phyloP scores from a whole-genome alignment of 2,888 invertebrate genomes.

The Pollenia angustigena region DNA sequence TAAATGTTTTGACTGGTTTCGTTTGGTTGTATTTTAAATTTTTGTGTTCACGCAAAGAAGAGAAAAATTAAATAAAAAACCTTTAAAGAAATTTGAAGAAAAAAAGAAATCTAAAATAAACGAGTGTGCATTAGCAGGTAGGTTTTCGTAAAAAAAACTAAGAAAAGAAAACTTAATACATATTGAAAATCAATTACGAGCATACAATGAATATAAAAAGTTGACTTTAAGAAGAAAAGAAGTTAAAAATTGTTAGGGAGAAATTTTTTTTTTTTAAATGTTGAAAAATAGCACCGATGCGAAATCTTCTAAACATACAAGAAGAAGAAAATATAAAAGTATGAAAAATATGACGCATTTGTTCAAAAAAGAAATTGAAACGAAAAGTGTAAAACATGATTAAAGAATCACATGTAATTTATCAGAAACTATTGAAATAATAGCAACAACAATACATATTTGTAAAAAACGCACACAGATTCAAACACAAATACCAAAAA shows the following conservation, averaged over 20 bases:
- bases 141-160: constrained; percentile 29
- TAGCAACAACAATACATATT: background rate
- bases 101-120: constrained; percentile 37
- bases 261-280: background rate
- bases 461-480: constrained; percentile 29
- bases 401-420: constrained; percentile 51
- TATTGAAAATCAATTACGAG: constrained; percentile 1
- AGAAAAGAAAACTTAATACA: background rate
- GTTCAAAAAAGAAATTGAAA: constrained; percentile 30
- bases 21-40: constrained; percentile 26
- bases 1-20: constrained; percentile 54
- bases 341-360: constrained; percentile 60
- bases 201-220: background rate
- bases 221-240: background rate
- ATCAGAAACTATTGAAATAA: constrained; percentile 10
- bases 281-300: constrained; percentile 19
- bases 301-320: constrained; percentile 3
- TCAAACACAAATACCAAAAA: constrained; percentile 10
- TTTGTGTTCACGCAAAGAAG: constrained; percentile 30
- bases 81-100: constrained; percentile 6
- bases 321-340: constrained; percentile 31
- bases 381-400: constrained; percentile 32
- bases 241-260: background rate
- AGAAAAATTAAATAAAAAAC: constrained; percentile 24
- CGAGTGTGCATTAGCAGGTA: constrained; percentile 50